Base-by-base conservation (phyloP, 2,888 invertebrate species). In the Temnothorax rugatulus region DNA sequence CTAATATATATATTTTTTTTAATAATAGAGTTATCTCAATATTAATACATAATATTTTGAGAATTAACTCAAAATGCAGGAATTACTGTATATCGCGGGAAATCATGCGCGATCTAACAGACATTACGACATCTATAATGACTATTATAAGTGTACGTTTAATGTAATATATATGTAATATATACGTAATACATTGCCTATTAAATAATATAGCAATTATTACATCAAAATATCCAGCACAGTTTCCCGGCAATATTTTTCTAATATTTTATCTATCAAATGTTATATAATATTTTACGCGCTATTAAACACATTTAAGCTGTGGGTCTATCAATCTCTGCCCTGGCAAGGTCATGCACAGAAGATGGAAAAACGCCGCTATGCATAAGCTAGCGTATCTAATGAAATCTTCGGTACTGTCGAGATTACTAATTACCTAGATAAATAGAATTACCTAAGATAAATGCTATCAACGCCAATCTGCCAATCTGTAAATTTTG, bases 321-420 rank as follows among this genome's bases (percentile, higher is more conserved):
- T 71, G 38, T 71, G 69, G n/a, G n/a, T 71, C 69, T 38, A 71
- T 71, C 52, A 71, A 38, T 52, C n/a, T 34, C 4, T 71, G 69
- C 4, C 69, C 69, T 4, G 69, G 69, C 34, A 71, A 7, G 13
- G 34, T 21, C 69, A 71, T 54, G n/a, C 34, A 54, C 38, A 71
- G 8, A 15, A 71, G 52, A 54, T 71, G 69, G 11, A 52, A 38
- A 50, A 54, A 52, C 34, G 69, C 34, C 7, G 34, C 52, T 52
- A 38, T 9, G 21, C 34, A 52, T 8, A 71, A 52, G 8, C 15
- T 21, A 21, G 15, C 0, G 18, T 71, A 54, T 21, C 52, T 71
- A n/a, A 71, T 21, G 1, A 54, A 8, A 11, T 71, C 25, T 4
- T 71, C 52, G 38, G 34, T 71, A 9, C 15, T 13, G 2, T 38